Evolutionary conservation across 2,113 vertebrate genomes (phyloP).

Genomic region (Jacana jacana): DNA sequence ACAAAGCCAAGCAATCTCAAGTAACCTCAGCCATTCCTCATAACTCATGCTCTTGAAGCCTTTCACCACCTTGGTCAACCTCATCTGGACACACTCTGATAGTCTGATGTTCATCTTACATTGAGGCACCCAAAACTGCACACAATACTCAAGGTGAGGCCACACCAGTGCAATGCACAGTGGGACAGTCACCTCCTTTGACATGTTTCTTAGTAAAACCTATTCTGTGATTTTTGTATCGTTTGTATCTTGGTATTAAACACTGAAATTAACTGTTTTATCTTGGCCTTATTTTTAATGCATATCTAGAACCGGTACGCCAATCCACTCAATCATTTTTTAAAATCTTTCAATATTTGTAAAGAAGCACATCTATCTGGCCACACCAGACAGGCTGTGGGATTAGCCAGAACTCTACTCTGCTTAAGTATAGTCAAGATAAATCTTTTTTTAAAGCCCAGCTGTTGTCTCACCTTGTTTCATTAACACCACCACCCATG

Average conservation of each 20-base stretch:
- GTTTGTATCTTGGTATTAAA: background rate
- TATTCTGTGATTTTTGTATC: background rate
- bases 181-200: fast-evolving
- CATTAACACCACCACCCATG: background rate
- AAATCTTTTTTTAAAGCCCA: background rate
- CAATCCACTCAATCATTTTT: background rate
- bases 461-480: background rate
- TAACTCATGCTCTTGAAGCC: background rate
- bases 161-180: background rate
- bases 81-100: background rate
- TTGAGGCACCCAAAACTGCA: background rate
- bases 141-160: too few species aligned
- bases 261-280: background rate
- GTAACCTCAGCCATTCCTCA: fast-evolving
- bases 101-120: background rate
- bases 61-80: fast-evolving
- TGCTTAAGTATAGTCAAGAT: background rate
- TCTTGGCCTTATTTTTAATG: background rate
- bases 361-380: background rate
- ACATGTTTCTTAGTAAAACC: background rate
- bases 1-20: background rate
- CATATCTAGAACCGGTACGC: background rate
- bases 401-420: background rate
- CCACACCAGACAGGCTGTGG: background rate
- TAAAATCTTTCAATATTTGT: background rate